phyloP scores from a whole-genome alignment of 2,888 invertebrate genomes.

The Tetanocera ferruginea region DNA sequence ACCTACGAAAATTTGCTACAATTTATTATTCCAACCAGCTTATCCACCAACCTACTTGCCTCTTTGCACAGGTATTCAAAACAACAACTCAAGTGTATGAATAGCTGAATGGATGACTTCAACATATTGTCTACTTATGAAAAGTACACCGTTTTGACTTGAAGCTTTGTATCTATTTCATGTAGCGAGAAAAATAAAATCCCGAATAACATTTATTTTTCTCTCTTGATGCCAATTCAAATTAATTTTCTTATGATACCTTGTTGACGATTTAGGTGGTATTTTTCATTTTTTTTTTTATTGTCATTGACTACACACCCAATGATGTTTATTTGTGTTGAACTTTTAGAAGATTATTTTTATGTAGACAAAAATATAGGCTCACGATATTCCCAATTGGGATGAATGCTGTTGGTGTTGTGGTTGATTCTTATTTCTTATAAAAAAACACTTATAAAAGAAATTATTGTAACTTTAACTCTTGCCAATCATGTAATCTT shows the following conservation, averaged over 20 bases:
- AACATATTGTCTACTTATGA: not conserved
- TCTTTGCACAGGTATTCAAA: not conserved
- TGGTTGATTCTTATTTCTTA: not conserved
- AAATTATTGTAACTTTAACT: too few relatives aligned
- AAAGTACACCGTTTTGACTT: not conserved
- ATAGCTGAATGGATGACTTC: not conserved
- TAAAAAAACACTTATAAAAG: too few relatives aligned
- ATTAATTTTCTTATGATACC: slow-evolving; percentile 26
- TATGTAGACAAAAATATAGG: too few relatives aligned
- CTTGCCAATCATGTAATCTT: too few relatives aligned
- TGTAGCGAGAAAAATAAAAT: not conserved
- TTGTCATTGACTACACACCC: not conserved
- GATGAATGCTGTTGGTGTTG: not conserved
- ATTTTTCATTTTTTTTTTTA: not conserved
- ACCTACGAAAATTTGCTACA: not conserved
- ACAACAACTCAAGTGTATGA: not conserved
- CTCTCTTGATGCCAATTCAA: slow-evolving; percentile 33
- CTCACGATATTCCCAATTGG: not conserved
- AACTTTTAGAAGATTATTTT: slow-evolving; percentile 8
- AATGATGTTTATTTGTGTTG: slow-evolving; percentile 13
- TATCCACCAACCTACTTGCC: not conserved
- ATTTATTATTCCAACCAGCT: not conserved
- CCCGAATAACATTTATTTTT: slow-evolving; percentile 33
- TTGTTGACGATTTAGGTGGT: not conserved
- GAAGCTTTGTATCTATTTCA: not conserved